phyloP scores from a whole-genome alignment of 2,797 vertebrate species.

The Mus minutoides region DNA sequence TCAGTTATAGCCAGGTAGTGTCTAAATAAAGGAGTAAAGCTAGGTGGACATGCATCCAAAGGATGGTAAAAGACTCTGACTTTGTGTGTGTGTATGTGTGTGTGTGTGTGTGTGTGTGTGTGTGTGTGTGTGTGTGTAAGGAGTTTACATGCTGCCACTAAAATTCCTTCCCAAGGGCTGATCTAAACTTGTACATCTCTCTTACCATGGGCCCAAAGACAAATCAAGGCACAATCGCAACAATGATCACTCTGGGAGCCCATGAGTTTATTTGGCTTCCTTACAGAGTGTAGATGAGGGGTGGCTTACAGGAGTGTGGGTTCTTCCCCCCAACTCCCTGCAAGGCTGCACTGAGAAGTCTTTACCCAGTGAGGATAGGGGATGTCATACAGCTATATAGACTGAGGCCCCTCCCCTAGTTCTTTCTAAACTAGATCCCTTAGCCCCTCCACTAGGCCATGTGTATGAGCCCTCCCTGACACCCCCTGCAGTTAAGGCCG shows the following conservation, averaged over 20 bases:
- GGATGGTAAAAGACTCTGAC: neutral
- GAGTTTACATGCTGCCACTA: neutral
- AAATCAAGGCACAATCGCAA: neutral
- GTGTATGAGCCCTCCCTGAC: neutral
- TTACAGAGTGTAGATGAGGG: neutral
- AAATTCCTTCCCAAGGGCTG: neutral
- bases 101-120: too few species aligned
- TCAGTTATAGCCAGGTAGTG: accelerated
- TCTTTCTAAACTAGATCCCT: neutral
- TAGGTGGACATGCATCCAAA: neutral
- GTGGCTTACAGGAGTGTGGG: neutral
- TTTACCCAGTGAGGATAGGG: neutral
- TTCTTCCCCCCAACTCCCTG: too few species aligned
- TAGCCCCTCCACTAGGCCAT: neutral
- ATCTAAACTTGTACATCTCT: neutral
- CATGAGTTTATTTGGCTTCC: neutral
- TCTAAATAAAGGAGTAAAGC: neutral
- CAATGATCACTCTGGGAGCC: neutral
- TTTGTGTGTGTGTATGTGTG: too few species aligned
- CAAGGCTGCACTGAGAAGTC: neutral
- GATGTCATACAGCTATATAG: neutral
- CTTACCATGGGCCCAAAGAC: neutral
- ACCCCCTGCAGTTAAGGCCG: neutral
- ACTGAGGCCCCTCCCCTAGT: neutral
- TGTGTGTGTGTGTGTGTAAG: neutral